Evolutionary conservation across 2,888 invertebrate genomes (phyloP), one percentile per base, ranked within the genome.

Genomic region (Harmothoe impar): DNA sequence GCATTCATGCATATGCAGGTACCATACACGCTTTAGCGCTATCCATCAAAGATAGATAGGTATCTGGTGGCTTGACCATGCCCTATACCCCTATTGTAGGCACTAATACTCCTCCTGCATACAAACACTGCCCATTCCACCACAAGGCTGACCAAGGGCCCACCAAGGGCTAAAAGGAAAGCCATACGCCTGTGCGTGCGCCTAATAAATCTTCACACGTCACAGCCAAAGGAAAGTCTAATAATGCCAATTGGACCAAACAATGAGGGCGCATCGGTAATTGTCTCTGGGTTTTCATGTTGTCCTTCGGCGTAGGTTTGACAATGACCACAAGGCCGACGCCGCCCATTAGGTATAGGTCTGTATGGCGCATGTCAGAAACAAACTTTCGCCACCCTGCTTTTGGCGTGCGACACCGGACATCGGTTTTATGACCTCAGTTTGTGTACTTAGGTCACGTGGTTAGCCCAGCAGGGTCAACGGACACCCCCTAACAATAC

Each of bases 161-260:
- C 10, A 62, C n/a, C 62, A 62, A n/a, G n/a, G n/a, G n/a, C n/a
- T n/a, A n/a, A 52, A 68, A 68, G n/a, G 72, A 72, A 72, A 72
- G 29, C 72, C 72, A 72, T n/a, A 72, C 17, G 43, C 23, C 84
- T n/a, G 84, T 84, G 84, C 84, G 84, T 84, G 84, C 43, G 43
- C 43, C 43, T 84, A 51, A 51, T 35, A 84, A 84, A 84, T 84
- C 84, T 84, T 84, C 84, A 84, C 84, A 51, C 84, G 43, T 84
- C 20, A 23, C 84, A 84, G 51, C 51, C 43, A 51, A 84, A 84
- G 51, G n/a, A 43, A 35, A 33, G n/a, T n/a, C 84, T 51, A 84
- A 51, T 84, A 51, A 72, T 84, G 43, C 84, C 84, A 51, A 51
- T 84, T 84, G 84, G 12, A 10, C n/a, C 23, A 23, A 35, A 84